Conservation (phyloP, 2,113 vertebrate genomes). For the Poecilia latipinna region DNA sequence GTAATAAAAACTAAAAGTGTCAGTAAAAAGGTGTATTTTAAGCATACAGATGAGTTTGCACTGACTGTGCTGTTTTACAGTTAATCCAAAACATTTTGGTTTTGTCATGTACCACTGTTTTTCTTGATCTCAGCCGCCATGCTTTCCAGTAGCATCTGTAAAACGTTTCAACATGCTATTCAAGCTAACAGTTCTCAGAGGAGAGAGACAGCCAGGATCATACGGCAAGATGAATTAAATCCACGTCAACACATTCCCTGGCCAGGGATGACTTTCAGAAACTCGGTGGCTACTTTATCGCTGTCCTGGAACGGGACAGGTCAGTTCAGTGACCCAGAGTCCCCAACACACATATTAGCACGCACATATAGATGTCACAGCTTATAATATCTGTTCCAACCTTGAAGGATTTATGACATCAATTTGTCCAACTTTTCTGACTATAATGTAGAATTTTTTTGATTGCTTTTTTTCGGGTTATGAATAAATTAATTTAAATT, state of each 20-base stretch:
- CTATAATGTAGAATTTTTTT: background rate
- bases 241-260: conserved; percentile 77
- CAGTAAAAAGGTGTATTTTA: too few relatives aligned
- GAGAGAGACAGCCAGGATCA: conserved; percentile 52
- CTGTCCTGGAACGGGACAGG: conserved; percentile 37
- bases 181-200: conserved; percentile 53
- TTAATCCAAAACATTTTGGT: too few relatives aligned
- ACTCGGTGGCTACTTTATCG: conserved; percentile 68
- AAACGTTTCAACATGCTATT: conserved; percentile 66
- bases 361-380: background rate
- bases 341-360: background rate
- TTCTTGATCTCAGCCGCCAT: conserved; percentile 18
- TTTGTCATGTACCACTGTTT: background rate
- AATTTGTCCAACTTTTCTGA: background rate
- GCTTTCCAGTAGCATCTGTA: conserved; percentile 32
- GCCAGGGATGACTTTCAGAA: conserved; percentile 72
- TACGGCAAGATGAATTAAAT: conserved; percentile 75
- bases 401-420: background rate
- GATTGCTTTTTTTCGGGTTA: background rate
- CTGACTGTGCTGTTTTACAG: too few relatives aligned
- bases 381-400: too few relatives aligned
- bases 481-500: background rate
- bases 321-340: conserved; percentile 6
- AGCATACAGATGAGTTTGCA: too few relatives aligned
- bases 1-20: background rate